Evolutionary conservation across 2,888 invertebrate species (phyloP), one percentile per base, ranked within the genome.

Genomic region (Xylophagus ater): DNA sequence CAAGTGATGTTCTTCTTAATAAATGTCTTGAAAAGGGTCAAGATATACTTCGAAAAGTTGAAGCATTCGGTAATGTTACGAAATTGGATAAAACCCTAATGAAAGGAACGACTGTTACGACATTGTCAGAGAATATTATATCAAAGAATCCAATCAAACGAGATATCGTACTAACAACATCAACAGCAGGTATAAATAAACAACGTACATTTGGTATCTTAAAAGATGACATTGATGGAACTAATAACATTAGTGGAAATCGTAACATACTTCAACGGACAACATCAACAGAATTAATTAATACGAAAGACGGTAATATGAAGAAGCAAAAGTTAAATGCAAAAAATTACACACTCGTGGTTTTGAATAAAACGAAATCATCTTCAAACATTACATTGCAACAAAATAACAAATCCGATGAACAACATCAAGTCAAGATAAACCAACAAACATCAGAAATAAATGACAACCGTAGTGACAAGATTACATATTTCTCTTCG

Each of bases 351-450:
- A 34, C 30, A n/a, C 7, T 30, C 4, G 24, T 37, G 9, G 20
- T 17, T 9, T 30, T 23, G 19, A 21, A 31, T 31, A 31, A 18
- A 18, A 31, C 8, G 4, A n/a, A n/a, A n/a, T n/a, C n/a, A n/a
- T n/a, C n/a, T n/a, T n/a, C n/a, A n/a, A n/a, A n/a, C n/a, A n/a
- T n/a, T n/a, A n/a, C n/a, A n/a, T n/a, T n/a, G n/a, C n/a, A n/a
- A n/a, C 4, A 35, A 14, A 19, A 5, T 10, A 26, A 13, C 33
- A 25, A n/a, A 15, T 70, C 69, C 59, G 66, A 67, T 63, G 69
- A 69, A 69, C 69, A 70, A 68, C 63, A 55, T 51, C 64, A 63
- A 57, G 57, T 68, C 69, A 69, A 70, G 61, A 69, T 68, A 60
- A 61, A 65, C 58, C 67, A 69, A 19, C 32, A 20, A 9, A 18